Evolutionary conservation across 2,888 invertebrate genomes (phyloP), one percentile per base, ranked within the genome.

Genomic region (Leptinotarsa rubiginosa): DNA sequence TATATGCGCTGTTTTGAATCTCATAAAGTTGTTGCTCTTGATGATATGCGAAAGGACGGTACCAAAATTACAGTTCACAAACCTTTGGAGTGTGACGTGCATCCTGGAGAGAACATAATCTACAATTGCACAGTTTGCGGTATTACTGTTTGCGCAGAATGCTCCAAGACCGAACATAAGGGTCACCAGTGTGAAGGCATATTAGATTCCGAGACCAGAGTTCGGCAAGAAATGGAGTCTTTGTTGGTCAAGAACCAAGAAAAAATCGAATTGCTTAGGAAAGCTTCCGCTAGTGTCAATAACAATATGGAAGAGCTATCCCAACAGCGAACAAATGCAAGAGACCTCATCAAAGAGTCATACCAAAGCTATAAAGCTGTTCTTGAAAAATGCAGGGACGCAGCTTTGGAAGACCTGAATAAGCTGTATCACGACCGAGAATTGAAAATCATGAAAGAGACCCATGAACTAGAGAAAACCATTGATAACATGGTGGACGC

Each of bases 1-100:
- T 97, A 95, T 86, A 98, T 98, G 98, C 92, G 97, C 81, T 97
- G 97, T 89, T 98, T 98, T 87, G 97, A 98, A 88, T 96, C 96
- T 84, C 98, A 98, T 87, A 92, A 94, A 87, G 97, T 97, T 54
- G 93, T 97, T 70, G 93, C 95, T 62, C 93, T 97, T 85, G 97
- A 97, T 84, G 96, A 96, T 81, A 90, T 97, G 86, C 92, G 93
- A 83, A 93, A 94, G 79, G 88, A 89, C 49, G 93, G 93, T 83
- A 93, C 95, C 85, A 93, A 94, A 83, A 90, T 95, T 79, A 94
- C 95, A 70, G 93, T 97, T 80, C 97, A 97, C 85, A 96, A 96
- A 87, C 96, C 97, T 54, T 92, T 97, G 75, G 94, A 94, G 86
- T 97, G 97, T 87, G 91, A 91, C 72, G 90, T 91, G 79, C 97